Evolutionary conservation across 2,113 vertebrate genomes (phyloP), one percentile per base, ranked within the genome.

Genomic region (Onychostruthus taczanowskii): DNA sequence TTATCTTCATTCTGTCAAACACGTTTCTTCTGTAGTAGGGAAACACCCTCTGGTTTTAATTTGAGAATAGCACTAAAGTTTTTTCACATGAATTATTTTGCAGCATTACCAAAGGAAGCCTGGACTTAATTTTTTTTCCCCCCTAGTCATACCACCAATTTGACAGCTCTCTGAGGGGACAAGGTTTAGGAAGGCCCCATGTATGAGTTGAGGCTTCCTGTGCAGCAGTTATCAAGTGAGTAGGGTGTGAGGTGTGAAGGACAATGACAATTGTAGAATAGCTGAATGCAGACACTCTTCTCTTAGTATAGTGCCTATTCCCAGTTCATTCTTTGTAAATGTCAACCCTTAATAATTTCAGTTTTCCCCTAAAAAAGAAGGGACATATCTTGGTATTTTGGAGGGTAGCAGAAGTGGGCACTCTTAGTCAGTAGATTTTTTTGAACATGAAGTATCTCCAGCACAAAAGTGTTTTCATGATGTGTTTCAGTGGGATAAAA

Each of bases 21-120:
- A 13, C 20, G 26, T 50, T 84, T 84, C 35, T 37, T 6, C 23
- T 90, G 24, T n/a, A 53, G 13, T 10, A 66, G 28, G 50, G 33
- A 53, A 88, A n/a, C 49, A 46, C 24, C 5, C 44, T 79, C 74
- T 68, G 68, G 41, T 69, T 95, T 91, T 79, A 90, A 53, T 76
- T 58, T 83, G 66, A 30, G 94, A 70, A 35, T 10, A 39, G 9
- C 11, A 17, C 33, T 66, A 58, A 19, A 2, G 7, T 58, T 79
- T 47, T 89, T 80, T 80, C 26, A 41, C 1, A 1, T 6, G 0
- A 72, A 53, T 68, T 28, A n/a, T 76, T 79, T 80, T 80, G 19
- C 28, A 46, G 17, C 50, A 30, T 88, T 46, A 37, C 15, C 43
- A 84, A 69, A 80, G 56, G 53, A 83, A 58, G 26, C 13, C 24